Evolutionary conservation across 2,113 vertebrate species (phyloP).

Genomic region (Columbina picui): DNA sequence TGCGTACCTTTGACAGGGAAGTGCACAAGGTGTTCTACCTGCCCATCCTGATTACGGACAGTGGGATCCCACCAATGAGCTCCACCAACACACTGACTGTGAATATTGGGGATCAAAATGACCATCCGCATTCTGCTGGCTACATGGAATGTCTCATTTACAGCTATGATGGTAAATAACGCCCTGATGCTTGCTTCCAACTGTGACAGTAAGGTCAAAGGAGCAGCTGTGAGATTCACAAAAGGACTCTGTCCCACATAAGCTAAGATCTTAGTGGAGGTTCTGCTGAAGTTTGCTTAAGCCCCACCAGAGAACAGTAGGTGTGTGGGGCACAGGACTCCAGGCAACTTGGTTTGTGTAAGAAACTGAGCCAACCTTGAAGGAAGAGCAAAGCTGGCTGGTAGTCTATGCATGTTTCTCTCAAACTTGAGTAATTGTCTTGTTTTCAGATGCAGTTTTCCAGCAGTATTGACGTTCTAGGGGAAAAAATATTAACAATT

Average conservation of each 20-base stretch:
- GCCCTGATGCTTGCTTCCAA: background rate
- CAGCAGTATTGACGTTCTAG: background rate
- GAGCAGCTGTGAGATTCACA: background rate
- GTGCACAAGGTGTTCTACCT: constrained; percentile 82
- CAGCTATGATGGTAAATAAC: constrained; percentile 80
- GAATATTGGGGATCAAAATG: constrained; percentile 86
- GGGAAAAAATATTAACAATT: background rate
- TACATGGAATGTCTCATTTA: constrained; percentile 85
- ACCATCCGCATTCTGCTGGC: constrained; percentile 86
- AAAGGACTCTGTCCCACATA: background rate
- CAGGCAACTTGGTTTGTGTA: background rate
- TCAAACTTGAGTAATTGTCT: background rate
- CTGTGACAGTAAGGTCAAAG: background rate
- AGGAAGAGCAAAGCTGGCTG: background rate
- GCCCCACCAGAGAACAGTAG: background rate
- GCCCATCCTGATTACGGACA: constrained; percentile 86
- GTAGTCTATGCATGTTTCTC: background rate
- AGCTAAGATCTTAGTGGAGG: background rate
- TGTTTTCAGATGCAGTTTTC: background rate
- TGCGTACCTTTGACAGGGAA: constrained; percentile 86
- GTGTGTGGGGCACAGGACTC: background rate
- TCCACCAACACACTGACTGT: constrained; percentile 85
- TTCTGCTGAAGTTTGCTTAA: background rate
- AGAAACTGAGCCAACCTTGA: background rate
- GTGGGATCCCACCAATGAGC: constrained; percentile 85